These are phyloP conservation scores for Antheraea yamamai DNA, from an alignment of 2,888 invertebrate species.

Conservation along the genomic window DNA sequence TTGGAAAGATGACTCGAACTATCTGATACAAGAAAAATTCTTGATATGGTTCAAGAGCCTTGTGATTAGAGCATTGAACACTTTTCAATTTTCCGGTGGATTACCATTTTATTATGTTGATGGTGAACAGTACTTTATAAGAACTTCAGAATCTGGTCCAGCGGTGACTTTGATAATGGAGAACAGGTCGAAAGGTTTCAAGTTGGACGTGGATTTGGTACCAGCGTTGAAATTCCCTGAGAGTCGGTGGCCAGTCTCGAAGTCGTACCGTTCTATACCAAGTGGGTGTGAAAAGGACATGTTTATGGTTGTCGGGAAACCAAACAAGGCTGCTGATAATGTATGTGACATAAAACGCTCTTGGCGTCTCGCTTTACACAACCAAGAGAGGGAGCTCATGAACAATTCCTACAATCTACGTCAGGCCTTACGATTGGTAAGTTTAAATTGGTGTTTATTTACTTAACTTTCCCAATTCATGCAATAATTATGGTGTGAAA, in stretches of 20 bases:
- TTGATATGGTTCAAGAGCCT: constrained; percentile 80
- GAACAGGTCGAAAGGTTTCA: constrained; percentile 43
- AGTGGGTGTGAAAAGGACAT: constrained; percentile 44
- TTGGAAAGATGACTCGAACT: constrained; percentile 66
- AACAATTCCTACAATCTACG: constrained; percentile 60
- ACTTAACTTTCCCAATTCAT: neutral
- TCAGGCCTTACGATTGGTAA: constrained; percentile 67
- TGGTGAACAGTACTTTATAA: constrained; percentile 63
- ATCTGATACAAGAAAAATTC: constrained; percentile 70
- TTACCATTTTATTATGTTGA: constrained; percentile 39
- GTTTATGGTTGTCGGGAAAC: constrained; percentile 74
- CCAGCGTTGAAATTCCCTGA: constrained; percentile 75
- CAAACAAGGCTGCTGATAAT: constrained; percentile 45
- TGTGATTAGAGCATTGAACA: constrained; percentile 63
- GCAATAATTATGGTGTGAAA: neutral
- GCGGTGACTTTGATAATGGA: constrained; percentile 78
- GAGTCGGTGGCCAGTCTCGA: constrained; percentile 62
- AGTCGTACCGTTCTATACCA: constrained; percentile 44
- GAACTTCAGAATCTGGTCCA: constrained; percentile 68
- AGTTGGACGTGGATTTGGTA: constrained; percentile 78
- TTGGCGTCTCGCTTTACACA: constrained; percentile 81
- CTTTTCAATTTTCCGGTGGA: constrained; percentile 33
- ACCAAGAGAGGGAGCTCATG: constrained; percentile 75
- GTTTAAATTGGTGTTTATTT: constrained; percentile 28
- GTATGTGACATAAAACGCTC: constrained; percentile 47